phyloP scores from a whole-genome alignment of 2,888 invertebrate species.

The Pteria penguin region DNA sequence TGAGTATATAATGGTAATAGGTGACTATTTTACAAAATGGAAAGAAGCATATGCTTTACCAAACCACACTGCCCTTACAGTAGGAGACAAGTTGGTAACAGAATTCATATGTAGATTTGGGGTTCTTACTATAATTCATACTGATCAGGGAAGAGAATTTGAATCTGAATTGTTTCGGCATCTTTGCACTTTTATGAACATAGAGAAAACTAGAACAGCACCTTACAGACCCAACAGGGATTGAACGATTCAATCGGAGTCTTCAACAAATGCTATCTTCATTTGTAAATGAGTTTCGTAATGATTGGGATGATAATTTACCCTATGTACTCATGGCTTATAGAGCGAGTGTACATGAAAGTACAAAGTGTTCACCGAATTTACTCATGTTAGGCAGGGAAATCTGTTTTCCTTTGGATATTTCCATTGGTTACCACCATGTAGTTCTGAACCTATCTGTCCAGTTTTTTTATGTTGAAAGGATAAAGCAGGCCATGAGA shows the following conservation, averaged over 20 bases:
- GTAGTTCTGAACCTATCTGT: neutral
- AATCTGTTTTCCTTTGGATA: slow-evolving; percentile 45
- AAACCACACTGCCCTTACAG: neutral
- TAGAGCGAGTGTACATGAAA: slow-evolving; percentile 38
- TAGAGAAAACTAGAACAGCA: slow-evolving; percentile 48
- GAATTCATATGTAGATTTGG: slow-evolving; percentile 48
- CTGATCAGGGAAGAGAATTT: slow-evolving; percentile 57
- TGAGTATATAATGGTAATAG: slow-evolving; percentile 7
- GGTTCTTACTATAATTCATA: slow-evolving; percentile 45
- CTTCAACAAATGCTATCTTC: slow-evolving; percentile 41
- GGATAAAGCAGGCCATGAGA: slow-evolving; percentile 17
- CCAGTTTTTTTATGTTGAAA: slow-evolving; percentile 38
- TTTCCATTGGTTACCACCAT: slow-evolving; percentile 38
- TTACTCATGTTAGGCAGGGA: slow-evolving; percentile 47
- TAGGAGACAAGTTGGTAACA: slow-evolving; percentile 42
- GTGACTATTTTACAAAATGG: slow-evolving; percentile 11
- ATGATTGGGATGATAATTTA: slow-evolving; percentile 48
- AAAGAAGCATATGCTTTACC: neutral
- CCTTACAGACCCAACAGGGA: slow-evolving; percentile 48
- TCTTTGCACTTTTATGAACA: slow-evolving; percentile 44
- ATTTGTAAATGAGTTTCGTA: slow-evolving; percentile 33
- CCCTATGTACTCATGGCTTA: slow-evolving; percentile 48
- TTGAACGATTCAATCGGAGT: slow-evolving; percentile 51
- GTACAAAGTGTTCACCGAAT: slow-evolving; percentile 46
- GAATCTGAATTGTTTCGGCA: slow-evolving; percentile 45